These are phyloP conservation scores for Clarias platycephalus DNA, from an alignment of 2,797 vertebrate species.

Conservation along the genomic window DNA sequence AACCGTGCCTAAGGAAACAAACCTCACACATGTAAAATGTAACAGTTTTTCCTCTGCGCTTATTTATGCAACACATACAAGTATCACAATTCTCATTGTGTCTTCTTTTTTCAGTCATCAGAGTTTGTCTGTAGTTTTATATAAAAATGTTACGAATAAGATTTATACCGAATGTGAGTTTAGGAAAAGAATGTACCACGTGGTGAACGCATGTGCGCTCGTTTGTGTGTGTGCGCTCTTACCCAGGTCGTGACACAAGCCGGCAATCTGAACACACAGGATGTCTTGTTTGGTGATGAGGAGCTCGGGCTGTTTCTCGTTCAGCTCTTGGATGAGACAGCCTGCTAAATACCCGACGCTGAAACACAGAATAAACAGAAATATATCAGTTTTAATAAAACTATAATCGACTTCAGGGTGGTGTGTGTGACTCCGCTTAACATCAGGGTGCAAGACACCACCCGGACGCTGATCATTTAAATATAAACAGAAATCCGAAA, in stretches of 20 bases:
- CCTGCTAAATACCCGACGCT: conserved; percentile 91
- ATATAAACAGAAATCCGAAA: background rate
- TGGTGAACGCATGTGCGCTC: background rate
- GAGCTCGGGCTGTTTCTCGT: conserved; percentile 85
- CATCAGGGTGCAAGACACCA: background rate
- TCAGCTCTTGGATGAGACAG: conserved; percentile 76
- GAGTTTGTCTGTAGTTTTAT: background rate
- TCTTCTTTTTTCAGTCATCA: background rate
- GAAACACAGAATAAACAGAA: conserved; percentile 3
- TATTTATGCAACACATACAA: too few relatives aligned
- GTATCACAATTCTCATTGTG: too few relatives aligned
- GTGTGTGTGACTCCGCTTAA: background rate
- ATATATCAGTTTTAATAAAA: background rate
- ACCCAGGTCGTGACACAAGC: conserved; percentile 96
- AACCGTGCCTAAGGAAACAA: too few relatives aligned
- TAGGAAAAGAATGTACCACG: background rate
- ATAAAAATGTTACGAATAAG: background rate
- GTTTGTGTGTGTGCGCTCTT: conserved; percentile 53
- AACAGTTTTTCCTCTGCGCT: too few relatives aligned
- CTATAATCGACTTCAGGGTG: background rate
- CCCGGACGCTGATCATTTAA: background rate
- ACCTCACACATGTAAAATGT: too few relatives aligned
- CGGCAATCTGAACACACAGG: conserved; percentile 94
- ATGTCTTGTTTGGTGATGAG: conserved; percentile 81
- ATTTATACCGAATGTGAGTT: background rate